Evolutionary conservation across 2,888 invertebrate genomes (phyloP).

Genomic region (Megaustenia siamemsis): DNA sequence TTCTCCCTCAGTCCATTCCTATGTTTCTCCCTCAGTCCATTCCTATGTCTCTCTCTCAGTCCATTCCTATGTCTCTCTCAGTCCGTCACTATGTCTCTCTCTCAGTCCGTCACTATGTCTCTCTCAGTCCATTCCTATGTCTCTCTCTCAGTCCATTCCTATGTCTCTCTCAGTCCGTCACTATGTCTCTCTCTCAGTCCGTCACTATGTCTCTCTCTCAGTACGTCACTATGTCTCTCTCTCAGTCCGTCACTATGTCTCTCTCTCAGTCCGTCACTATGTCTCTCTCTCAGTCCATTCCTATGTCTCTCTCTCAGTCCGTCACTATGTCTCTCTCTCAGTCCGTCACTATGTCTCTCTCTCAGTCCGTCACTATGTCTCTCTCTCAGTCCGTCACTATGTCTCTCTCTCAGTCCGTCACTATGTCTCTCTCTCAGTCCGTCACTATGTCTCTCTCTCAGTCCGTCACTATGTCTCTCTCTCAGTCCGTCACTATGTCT

Average conservation of each 20-base stretch:
- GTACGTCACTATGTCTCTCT: not conserved
- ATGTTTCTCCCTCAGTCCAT: not conserved
- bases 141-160: constrained; percentile 24
- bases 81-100: not conserved
- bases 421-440: not conserved
- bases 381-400: not conserved
- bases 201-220: not conserved
- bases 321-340: not conserved
- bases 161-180: not conserved
- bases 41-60: not conserved
- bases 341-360: too few relatives aligned
- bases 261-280: not conserved
- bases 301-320: not conserved
- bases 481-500: too few relatives aligned
- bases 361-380: not conserved
- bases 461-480: constrained; percentile 1
- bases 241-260: not conserved
- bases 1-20: too few relatives aligned
- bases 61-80: not conserved
- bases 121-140: not conserved
- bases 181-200: not conserved
- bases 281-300: not conserved
- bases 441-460: not conserved
- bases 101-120: not conserved
- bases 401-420: not conserved